Base-by-base conservation (phyloP, 2,888 invertebrate genomes). In the Deroplatys truncata region DNA sequence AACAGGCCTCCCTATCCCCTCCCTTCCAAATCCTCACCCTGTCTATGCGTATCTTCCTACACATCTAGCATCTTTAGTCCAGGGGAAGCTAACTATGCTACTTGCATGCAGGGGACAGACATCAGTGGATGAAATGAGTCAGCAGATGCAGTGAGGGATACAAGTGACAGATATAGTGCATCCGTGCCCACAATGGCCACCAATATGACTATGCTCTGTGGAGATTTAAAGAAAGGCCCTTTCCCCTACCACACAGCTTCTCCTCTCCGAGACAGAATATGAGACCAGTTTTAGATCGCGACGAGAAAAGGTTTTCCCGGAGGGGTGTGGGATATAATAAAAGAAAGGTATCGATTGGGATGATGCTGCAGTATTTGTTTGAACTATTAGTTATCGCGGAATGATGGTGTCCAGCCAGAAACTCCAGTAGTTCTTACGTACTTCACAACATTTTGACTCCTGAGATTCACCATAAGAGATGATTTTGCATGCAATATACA, bases 21-120 rank as follows among this genome's bases (percentile, higher is more conserved):
- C 88, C 86, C 89, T 82, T 88, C 88, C 49, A 84, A 84, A 88
- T 83, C 89, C 86, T 82, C 85, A n/a, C 83, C 87, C 89, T 87
- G 87, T 35, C 87, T 87, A 28, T 83, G 56, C 83, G 82, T 87
- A 87, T 87, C 87, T 56, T 82, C 87, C 85, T 85, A 43, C 49
- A 83, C 31, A 87, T 87, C 87, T 87, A 82, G 87, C 87, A 83
- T 87, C 87, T 87, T 87, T 83, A 87, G 87, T 28, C 83, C 87
- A 72, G 31, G 72, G 87, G 86, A 72, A 72, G 20, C 56, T 72
- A 72, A 72, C 56, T 72, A 72, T 20, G 56, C 56, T 72, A 72
- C 56, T 72, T 72, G 56, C 56, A 72, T 43, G 43, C 43, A 43
- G 43, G 56, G 56, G 56, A 25, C 56, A 72, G 56, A 2, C 56